phyloP scores from a whole-genome alignment of 2,888 invertebrate species.

The Mythimna lalbum region DNA sequence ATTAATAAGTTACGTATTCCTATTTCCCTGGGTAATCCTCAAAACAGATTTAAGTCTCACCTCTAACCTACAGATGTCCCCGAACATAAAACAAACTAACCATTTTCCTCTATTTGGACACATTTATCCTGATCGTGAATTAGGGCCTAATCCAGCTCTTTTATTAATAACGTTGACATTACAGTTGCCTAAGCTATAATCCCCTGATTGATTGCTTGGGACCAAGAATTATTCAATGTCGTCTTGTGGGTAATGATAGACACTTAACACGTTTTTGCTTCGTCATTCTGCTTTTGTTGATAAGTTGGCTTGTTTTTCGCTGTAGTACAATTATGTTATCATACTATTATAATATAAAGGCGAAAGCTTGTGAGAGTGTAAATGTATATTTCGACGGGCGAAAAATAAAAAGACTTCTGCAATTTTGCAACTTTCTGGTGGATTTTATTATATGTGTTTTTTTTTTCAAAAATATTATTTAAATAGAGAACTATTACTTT shows the following conservation, averaged over 20 bases:
- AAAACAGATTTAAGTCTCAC: constrained; percentile 33
- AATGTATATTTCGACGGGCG: no score
- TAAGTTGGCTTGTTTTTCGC: constrained; percentile 12
- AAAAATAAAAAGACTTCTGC: no score
- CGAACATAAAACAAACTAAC: constrained; percentile 41
- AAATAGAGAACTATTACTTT: no score
- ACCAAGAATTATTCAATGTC: constrained; percentile 56
- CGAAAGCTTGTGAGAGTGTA: no score
- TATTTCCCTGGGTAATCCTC: constrained; percentile 16
- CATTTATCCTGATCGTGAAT: constrained; percentile 45
- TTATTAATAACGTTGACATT: constrained; percentile 55
- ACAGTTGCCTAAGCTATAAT: constrained; percentile 44
- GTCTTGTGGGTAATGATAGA: constrained; percentile 44
- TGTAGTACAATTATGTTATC: not conserved
- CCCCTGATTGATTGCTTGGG: constrained; percentile 50
- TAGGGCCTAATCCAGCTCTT: constrained; percentile 48
- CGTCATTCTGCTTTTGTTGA: constrained; percentile 32
- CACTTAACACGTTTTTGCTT: constrained; percentile 44
- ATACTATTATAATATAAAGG: no score
- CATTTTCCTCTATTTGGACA: constrained; percentile 32
- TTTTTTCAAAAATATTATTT: no score
- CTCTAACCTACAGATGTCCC: constrained; percentile 25
- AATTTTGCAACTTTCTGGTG: no score
- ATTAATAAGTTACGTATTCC: not conserved
- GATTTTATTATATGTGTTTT: no score